Evolutionary conservation across 2,888 invertebrate species (phyloP), one percentile per base, ranked within the genome.

Genomic region (Rhamnusium bicolor): DNA sequence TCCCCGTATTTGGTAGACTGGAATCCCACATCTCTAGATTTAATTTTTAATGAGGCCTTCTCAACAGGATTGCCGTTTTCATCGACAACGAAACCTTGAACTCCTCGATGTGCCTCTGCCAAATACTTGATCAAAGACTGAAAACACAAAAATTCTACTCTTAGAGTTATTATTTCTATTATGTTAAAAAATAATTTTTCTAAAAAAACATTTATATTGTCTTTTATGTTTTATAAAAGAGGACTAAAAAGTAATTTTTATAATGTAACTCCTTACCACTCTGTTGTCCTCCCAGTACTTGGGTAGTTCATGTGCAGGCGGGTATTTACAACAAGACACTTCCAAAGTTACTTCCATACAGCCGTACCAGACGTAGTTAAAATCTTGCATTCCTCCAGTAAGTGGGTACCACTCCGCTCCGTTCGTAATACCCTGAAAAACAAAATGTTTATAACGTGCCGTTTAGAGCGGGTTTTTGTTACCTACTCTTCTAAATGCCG

Each of bases 301-400:
- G 19, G 92, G 92, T 58, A 98, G 89, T 84, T 96, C 93, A 73
- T 92, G 91, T 0, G 94, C 93, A 0, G 93, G 93, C 1, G 98
- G 98, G 87, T 93, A 98, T 89, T 98, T 98, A 89, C 98, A 98
- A 88, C 98, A 98, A 0, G 96, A 96, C 69, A 98, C 92, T 88
- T 98, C 98, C 54, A 98, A 88, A 0, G 98, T 97, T n/a, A 98
- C 91, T 88, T 98, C 98, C 95, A 98, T 95, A 86, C 96, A 96
- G 12, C 97, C 97, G 84, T 94, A 95, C 93, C 94, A 94, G 12
- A 96, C 92, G 88, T 98, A 98, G 88, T 98, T 98, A 88, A 95
- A 98, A 86, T 98, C 98, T 88, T 96, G 96, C 96, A 96, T 96
- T 19, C 96, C 95, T 69, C 96, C 96, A 91, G 95, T 95, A 5